Evolutionary conservation across 1,140 invertebrate species (phyloP), one percentile per base, ranked within the genome.

Genomic region (Cotesia vestalis): DNA sequence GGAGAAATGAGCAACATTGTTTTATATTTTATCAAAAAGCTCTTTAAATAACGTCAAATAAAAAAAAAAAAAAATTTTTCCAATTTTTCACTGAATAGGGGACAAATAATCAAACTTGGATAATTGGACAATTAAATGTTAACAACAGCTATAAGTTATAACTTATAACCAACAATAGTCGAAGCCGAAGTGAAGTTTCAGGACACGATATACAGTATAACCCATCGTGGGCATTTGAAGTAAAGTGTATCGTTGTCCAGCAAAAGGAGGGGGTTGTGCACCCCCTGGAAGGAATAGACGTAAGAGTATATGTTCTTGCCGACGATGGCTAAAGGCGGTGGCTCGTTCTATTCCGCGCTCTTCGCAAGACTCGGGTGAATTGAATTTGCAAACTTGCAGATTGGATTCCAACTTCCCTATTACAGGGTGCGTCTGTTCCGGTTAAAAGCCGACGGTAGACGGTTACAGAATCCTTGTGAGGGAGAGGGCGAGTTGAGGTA

Each of bases 341-440:
- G 40, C 66, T 66, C 70, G 69, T 74, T 74, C 1, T 27, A 27
- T 27, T 27, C 53, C 35, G 71, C 67, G 67, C 68, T 63, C 67
- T 55, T 46, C 61, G 74, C 73, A 79, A 79, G 78, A 79, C 77
- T 74, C 73, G 73, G 75, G 72, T 79, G 85, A 86, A 87, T 87
- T 85, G 86, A 87, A 87, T 87, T 87, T 86, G 83, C 86, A 86
- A 87, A 87, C 84, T 87, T 86, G 86, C 85, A 87, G 85, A 87
- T 87, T 87, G 85, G 84, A 86, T 87, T 86, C 84, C 85, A 87
- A 87, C 86, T 86, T 87, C 85, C 84, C 86, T 86, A 86, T 86
- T 87, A 87, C 84, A 86, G 86, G 86, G 86, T 87, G 84, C 83
- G 86, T 87, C 85, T 86, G 85, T 87, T 87, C 83, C 85, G 86